Percentiles rank a stretch among this genome's conserved stretches.
These are phyloP conservation scores for Pristionchus japonicus DNA, from an alignment of 2,888 invertebrate species.

Conservation along the genomic window DNA sequence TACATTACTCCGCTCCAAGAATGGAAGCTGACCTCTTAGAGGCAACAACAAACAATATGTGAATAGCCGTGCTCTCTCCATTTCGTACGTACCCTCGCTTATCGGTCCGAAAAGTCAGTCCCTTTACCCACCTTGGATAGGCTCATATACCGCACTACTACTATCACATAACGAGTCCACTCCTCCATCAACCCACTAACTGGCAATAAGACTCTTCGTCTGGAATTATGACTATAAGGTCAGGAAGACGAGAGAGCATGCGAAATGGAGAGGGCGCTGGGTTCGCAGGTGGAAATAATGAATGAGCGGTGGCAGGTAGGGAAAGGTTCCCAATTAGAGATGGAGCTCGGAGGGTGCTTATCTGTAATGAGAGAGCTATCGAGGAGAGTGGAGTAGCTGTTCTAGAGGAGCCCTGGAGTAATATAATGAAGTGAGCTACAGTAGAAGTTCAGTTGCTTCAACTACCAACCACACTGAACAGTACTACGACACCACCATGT, in stretches of 20 bases:
- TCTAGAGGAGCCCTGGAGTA: no score
- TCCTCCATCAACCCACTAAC: neutral
- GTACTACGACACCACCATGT: no score
- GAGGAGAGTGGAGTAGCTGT: neutral
- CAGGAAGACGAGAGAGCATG: neutral
- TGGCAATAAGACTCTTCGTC: neutral
- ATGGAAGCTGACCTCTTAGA: slow-evolving; percentile 32
- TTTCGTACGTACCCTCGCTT: no score
- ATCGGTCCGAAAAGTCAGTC: neutral
- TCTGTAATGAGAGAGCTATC: neutral
- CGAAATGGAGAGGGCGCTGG: neutral
- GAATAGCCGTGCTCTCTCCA: neutral
- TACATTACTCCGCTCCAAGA: slow-evolving; percentile 14
- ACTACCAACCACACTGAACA: no score
- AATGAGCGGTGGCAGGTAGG: neutral
- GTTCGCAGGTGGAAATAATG: slow-evolving; percentile 44
- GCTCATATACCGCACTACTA: slow-evolving; percentile 7
- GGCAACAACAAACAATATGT: slow-evolving; percentile 15
- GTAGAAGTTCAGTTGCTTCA: no score
- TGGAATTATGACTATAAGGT: neutral
- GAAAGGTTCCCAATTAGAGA: slow-evolving; percentile 6
- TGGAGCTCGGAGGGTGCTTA: neutral
- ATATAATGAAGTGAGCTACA: no score
- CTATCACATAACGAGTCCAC: slow-evolving; percentile 40
- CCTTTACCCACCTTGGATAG: neutral